phyloP scores from a whole-genome alignment of 2,797 vertebrate species.

The Rhinatrema bivittatum region DNA sequence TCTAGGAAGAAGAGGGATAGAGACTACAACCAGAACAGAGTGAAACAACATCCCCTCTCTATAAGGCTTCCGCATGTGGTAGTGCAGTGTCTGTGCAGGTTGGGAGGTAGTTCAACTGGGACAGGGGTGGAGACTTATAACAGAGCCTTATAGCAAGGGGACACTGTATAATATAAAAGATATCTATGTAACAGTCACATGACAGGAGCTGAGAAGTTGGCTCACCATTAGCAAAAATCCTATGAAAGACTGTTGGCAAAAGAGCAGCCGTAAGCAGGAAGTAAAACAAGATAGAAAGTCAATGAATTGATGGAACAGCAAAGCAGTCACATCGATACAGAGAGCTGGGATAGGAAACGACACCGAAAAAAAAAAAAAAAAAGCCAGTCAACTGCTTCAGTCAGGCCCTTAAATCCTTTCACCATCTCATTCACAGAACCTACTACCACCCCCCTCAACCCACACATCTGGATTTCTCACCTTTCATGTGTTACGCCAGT shows the following conservation, averaged over 20 bases:
- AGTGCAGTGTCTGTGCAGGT: not conserved
- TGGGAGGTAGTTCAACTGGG: slow-evolving; percentile 1
- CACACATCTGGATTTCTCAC: no score
- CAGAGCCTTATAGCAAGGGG: slow-evolving; percentile 38
- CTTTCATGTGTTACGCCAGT: no score
- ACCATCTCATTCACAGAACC: no score
- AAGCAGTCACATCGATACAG: slow-evolving; percentile 43
- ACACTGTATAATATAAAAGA: not conserved
- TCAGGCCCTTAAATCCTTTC: no score
- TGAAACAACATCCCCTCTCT: slow-evolving; percentile 32
- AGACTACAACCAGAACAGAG: slow-evolving; percentile 21
- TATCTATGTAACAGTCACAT: slow-evolving; percentile 28
- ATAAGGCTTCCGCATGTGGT: slow-evolving; percentile 23
- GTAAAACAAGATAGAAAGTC: slow-evolving; percentile 65
- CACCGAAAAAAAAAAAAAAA: slow-evolving; percentile 28
- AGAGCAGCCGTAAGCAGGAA: slow-evolving; percentile 72
- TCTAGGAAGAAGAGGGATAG: slow-evolving; percentile 7
- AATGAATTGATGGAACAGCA: slow-evolving; percentile 63
- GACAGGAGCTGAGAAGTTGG: slow-evolving; percentile 50
- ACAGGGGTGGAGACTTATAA: not conserved
- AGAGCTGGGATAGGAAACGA: slow-evolving; percentile 23
- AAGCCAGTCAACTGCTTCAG: no score
- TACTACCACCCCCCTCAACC: no score
- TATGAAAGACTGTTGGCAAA: slow-evolving; percentile 75
- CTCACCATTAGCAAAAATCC: slow-evolving; percentile 82